A percentile compares a stretch with the other conserved stretches of the same genome.
These are phyloP conservation scores for Pipra filicauda DNA, from an alignment of 2,113 vertebrate species.

Conservation along the genomic window DNA sequence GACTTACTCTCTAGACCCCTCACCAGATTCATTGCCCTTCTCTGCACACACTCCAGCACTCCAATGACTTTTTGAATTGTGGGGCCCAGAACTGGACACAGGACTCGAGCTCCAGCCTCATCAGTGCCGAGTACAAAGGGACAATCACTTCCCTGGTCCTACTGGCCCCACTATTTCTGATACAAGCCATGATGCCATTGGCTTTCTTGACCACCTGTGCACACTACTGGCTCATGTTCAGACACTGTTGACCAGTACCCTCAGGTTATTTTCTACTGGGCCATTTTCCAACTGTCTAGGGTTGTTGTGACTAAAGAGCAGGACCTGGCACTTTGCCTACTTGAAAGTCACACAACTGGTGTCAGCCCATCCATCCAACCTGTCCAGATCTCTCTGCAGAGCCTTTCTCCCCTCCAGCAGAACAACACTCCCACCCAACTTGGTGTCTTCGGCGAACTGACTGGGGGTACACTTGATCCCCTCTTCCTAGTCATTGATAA, in stretches of 20 bases:
- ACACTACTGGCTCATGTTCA: neutral
- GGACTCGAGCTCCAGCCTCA: neutral
- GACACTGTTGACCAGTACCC: neutral
- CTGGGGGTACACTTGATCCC: too few relatives aligned
- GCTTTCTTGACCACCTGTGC: neutral
- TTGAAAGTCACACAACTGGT: neutral
- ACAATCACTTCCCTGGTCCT: neutral
- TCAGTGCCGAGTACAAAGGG: neutral
- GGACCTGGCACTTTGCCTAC: fast-evolving
- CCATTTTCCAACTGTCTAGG: fast-evolving
- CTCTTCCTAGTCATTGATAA: neutral
- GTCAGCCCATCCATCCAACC: neutral
- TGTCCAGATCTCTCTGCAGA: neutral
- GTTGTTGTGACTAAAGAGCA: neutral
- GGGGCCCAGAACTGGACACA: neutral
- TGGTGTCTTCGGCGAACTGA: neutral
- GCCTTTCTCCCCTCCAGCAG: neutral
- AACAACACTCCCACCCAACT: fast-evolving
- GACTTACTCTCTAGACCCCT: neutral
- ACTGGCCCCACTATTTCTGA: neutral
- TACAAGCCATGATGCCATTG: neutral
- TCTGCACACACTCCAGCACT: neutral
- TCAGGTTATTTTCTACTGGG: fast-evolving
- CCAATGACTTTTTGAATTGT: neutral
- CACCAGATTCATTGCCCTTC: neutral